Conservation (phyloP, 2,113 vertebrate species). For the Platycercus adscitus region DNA sequence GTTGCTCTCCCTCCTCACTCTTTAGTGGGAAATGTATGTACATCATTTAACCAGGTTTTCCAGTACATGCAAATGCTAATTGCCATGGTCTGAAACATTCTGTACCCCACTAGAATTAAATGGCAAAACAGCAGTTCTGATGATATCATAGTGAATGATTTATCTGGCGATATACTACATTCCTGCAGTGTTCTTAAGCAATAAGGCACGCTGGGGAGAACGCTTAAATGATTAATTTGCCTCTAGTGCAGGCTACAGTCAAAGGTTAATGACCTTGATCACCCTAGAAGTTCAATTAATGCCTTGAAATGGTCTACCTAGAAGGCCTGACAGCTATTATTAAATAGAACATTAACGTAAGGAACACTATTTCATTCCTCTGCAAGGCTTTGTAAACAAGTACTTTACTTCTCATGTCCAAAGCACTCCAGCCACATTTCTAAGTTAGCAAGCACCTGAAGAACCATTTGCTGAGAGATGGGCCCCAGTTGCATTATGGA, state of each 20-base stretch:
- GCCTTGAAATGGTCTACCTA: constrained; percentile 51
- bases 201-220: not conserved
- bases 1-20: not conserved
- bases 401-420: not conserved
- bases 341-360: constrained; percentile 44
- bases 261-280: constrained; percentile 38
- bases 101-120: constrained; percentile 19
- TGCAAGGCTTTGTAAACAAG: not conserved
- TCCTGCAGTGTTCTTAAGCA: constrained; percentile 17
- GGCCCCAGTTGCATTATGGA: not conserved
- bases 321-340: constrained; percentile 9
- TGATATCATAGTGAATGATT: constrained; percentile 50
- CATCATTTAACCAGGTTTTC: constrained; percentile 9
- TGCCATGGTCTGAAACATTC: constrained; percentile 45
- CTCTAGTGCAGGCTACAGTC: not conserved
- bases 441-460: not conserved
- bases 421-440: not conserved
- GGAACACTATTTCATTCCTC: constrained; percentile 29
- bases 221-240: not conserved
- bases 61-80: constrained; percentile 26
- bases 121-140: constrained; percentile 29
- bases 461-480: not conserved
- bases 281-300: constrained; percentile 59
- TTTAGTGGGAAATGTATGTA: not conserved
- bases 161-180: constrained; percentile 22